Evolutionary conservation across 2,113 vertebrate species (phyloP).

Genomic region (Geococcyx californianus): DNA sequence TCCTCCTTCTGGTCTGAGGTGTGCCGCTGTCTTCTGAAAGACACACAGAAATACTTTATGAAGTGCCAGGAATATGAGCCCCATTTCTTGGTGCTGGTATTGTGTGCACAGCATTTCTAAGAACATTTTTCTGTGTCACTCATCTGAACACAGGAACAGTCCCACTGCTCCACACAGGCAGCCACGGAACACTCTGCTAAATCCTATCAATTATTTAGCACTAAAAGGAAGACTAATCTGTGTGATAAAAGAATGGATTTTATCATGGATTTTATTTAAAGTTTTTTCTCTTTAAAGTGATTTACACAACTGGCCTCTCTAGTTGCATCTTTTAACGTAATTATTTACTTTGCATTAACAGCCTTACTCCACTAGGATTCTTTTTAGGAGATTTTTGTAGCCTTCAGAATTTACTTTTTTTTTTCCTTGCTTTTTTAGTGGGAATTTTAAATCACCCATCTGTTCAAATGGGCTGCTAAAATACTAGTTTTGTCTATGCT

Average conservation of each 20-base stretch:
- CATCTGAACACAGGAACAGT: slow-evolving; percentile 71
- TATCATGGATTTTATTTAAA: slow-evolving; percentile 74
- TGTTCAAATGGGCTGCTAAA: background rate
- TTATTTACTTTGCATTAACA: slow-evolving; percentile 75
- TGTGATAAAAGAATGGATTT: slow-evolving; percentile 78
- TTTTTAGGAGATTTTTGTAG: slow-evolving; percentile 49
- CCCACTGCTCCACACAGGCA: slow-evolving; percentile 54
- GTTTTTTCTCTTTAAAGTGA: slow-evolving; percentile 71
- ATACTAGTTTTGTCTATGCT: background rate
- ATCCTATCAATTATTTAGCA: slow-evolving; percentile 79
- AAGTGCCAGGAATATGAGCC: background rate
- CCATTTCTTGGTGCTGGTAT: slow-evolving; percentile 71
- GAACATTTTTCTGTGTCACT: slow-evolving; percentile 82
- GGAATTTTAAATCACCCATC: background rate
- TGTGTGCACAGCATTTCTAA: slow-evolving; percentile 64
- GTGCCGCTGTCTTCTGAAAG: background rate
- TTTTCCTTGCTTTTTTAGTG: background rate
- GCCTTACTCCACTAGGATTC: slow-evolving; percentile 38
- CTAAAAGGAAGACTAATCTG: slow-evolving; percentile 66
- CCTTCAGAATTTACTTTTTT: background rate
- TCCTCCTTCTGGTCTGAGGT: background rate
- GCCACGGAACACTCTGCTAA: slow-evolving; percentile 36
- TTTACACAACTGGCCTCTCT: slow-evolving; percentile 70
- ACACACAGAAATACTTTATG: background rate
- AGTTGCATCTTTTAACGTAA: slow-evolving; percentile 59